These are phyloP conservation scores for Sciaenops ocellatus DNA, from an alignment of 2,797 vertebrate genomes.

Conservation along the genomic window DNA sequence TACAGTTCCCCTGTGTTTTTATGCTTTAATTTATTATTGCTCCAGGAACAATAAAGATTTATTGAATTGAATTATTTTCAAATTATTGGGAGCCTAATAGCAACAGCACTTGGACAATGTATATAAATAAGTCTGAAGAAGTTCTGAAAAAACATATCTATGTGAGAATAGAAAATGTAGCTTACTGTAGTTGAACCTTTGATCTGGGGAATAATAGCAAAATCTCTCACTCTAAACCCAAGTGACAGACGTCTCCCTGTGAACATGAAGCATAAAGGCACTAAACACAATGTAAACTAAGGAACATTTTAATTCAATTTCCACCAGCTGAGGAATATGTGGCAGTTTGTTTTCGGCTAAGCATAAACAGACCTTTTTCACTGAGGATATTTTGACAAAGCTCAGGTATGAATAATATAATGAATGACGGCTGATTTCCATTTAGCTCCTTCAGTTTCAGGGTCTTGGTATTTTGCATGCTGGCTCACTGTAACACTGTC, in stretches of 20 bases:
- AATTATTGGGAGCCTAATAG: background rate
- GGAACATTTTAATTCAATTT: background rate
- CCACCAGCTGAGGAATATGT: background rate
- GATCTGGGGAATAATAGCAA: constrained; percentile 53
- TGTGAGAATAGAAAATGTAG: background rate
- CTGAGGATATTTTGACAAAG: background rate
- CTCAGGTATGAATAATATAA: background rate
- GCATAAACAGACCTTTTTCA: background rate
- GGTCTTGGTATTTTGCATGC: background rate
- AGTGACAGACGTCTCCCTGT: constrained; percentile 79
- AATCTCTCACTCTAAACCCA: constrained; percentile 66
- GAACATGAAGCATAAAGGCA: constrained; percentile 21
- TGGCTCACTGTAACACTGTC: background rate
- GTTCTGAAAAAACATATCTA: background rate
- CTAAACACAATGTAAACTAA: background rate
- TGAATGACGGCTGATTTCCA: background rate
- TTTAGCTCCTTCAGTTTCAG: background rate
- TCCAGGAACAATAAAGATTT: no score
- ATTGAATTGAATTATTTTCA: no score
- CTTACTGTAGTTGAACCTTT: constrained; percentile 73
- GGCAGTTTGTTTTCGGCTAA: background rate
- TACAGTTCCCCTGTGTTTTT: no score
- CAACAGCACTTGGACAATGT: background rate
- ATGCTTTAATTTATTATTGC: no score
- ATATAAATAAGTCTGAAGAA: background rate